These are phyloP conservation scores for Zingel zingel DNA, from an alignment of 2,113 vertebrate species.

Conservation along the genomic window DNA sequence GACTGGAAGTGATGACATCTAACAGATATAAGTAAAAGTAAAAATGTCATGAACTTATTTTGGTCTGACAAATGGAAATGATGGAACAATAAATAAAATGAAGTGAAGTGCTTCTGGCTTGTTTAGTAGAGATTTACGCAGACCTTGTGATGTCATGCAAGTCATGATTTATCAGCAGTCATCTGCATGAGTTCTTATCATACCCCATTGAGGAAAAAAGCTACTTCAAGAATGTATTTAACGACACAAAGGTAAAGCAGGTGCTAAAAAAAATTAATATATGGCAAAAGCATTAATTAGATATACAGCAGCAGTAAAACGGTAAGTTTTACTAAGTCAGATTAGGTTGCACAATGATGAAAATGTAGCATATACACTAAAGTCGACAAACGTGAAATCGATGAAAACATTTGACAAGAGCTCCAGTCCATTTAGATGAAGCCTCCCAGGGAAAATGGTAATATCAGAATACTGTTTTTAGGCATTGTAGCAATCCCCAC, in stretches of 20 bases:
- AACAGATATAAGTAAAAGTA: neutral
- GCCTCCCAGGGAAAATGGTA: neutral
- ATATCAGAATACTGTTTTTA: neutral
- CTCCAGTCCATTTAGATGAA: slow-evolving; percentile 6
- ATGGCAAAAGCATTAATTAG: neutral
- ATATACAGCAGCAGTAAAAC: neutral
- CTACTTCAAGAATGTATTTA: neutral
- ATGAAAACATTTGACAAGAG: slow-evolving; percentile 26
- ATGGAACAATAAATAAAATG: neutral
- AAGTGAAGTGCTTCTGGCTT: neutral
- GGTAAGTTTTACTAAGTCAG: slow-evolving; percentile 22
- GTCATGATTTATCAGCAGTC: neutral
- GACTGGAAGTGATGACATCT: neutral
- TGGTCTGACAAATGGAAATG: neutral
- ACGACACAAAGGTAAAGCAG: neutral
- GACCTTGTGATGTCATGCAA: neutral
- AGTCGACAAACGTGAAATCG: neutral
- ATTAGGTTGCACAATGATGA: slow-evolving; percentile 11
- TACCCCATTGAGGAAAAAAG: neutral
- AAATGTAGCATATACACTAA: neutral
- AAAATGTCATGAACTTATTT: neutral
- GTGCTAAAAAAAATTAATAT: neutral
- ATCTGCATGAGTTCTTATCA: neutral
- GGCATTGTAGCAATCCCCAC: neutral
- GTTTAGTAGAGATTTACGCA: neutral